These are phyloP conservation scores for Pelvicachromis taeniatus DNA, from an alignment of 2,113 vertebrate genomes.

Conservation along the genomic window DNA sequence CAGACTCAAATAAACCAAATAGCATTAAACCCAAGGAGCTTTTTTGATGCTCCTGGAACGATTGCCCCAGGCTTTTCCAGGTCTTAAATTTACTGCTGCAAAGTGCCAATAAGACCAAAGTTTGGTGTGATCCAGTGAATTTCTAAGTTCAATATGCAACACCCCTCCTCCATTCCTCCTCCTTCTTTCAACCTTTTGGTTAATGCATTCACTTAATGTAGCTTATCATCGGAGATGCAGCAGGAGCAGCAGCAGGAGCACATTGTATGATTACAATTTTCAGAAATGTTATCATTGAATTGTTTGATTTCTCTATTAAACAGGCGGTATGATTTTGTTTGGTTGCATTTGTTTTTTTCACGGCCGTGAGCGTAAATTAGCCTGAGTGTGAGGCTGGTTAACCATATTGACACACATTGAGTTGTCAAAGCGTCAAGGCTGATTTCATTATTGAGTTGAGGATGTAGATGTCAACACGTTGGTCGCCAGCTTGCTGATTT, in stretches of 20 bases:
- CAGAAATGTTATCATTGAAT: background rate
- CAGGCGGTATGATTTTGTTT: background rate
- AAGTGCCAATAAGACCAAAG: constrained; percentile 47
- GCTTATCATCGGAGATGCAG: background rate
- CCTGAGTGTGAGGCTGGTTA: constrained; percentile 17
- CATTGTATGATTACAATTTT: background rate
- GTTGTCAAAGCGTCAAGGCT: constrained; percentile 56
- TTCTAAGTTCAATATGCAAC: background rate
- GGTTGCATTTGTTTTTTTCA: background rate
- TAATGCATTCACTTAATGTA: background rate
- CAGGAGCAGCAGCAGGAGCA: background rate
- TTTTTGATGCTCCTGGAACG: background rate
- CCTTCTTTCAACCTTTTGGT: background rate
- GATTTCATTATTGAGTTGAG: constrained; percentile 66
- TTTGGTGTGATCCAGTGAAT: constrained; percentile 22
- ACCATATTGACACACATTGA: constrained; percentile 69
- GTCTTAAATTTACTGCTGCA: constrained; percentile 18
- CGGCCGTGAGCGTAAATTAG: background rate
- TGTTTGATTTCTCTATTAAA: background rate
- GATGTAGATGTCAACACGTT: constrained; percentile 58
- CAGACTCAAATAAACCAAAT: background rate
- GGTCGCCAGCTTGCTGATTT: constrained; percentile 41
- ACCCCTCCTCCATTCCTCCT: background rate
- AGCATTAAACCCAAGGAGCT: background rate
- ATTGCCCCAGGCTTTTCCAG: background rate